Conservation (phyloP, 1,140 invertebrate species). For the Papilio dardanus region DNA sequence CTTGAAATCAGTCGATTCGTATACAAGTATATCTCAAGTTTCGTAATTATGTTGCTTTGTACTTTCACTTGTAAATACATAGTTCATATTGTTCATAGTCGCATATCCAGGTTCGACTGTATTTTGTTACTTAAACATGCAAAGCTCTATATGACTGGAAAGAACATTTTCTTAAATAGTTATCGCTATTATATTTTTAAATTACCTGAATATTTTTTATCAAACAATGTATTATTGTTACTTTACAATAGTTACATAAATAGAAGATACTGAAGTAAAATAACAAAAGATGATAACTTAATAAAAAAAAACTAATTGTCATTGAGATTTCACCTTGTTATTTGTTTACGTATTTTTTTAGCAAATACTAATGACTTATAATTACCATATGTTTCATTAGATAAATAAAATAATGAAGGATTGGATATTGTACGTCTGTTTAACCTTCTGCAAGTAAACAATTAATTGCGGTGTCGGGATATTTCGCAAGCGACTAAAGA, state of each 20-base stretch:
- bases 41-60: background rate
- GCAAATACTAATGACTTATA: background rate
- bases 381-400: constrained; percentile 13
- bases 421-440: background rate
- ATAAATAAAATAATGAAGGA: constrained; percentile 14
- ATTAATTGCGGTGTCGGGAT: background rate
- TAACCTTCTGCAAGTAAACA: constrained; percentile 12
- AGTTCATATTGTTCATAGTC: background rate
- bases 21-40: background rate
- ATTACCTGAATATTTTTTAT: constrained; percentile 2
- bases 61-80: too few species aligned
- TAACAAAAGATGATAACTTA: constrained; percentile 3
- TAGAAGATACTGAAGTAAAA: background rate
- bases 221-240: background rate
- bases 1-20: background rate
- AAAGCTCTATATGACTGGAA: too few species aligned
- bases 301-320: background rate
- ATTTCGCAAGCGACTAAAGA: background rate
- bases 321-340: constrained; percentile 14
- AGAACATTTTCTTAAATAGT: constrained; percentile 2
- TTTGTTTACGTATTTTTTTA: background rate
- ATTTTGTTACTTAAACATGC: too few species aligned
- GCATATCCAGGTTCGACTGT: too few species aligned
- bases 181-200: background rate
- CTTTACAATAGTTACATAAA: constrained; percentile 8